Evolutionary conservation across 2,888 invertebrate genomes (phyloP), one percentile per base, ranked within the genome.

Genomic region (Epistrophe grossulariae): DNA sequence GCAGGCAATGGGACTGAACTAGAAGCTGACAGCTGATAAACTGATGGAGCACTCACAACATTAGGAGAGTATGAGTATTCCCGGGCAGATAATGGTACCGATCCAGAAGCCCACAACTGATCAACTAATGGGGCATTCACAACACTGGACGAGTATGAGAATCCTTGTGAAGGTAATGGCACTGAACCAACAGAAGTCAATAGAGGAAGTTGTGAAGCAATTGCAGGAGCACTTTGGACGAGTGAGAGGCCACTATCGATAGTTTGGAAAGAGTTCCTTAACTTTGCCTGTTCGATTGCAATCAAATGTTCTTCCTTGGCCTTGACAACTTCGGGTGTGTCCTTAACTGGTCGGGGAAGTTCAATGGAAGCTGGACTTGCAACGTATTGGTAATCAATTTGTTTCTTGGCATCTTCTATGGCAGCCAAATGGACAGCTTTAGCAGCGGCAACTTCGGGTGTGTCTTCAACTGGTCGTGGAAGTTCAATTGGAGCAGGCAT

Each of bases 301-400:
- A 91, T 90, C 84, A 93, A 91, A 88, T 92, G 92, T 50, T 91
- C 91, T 4, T 89, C 89, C 78, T 91, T 92, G 17, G 93, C 93
- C 6, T 38, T 38, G 1, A 9, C 28, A 10, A 43, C 45, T 64
- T 64, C 45, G 15, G n/a, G 45, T 15, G 64, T 64, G 10, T 60
- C 60, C 7, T 19, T 2, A 40, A 60, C 19, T 38, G 17, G 60
- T 60, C 15, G 60, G 19, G 60, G 60, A 13, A 60, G 19, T 40
- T 60, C 38, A 60, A 24, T 60, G 38, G 35, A 35, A 59, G 35
- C 17, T 17, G 40, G 62, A 43, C 64, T 19, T 59, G 48, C 10
- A 28, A 55, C 1, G 1, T 17, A 17, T 17, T 31, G 60, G 38
- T 38, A 60, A 4, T 31, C 66, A 31, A 13, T 8, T 19, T 10